Percentiles rank a stretch among this genome's conserved stretches.
These are phyloP conservation scores for Acanthisitta chloris DNA, from an alignment of 2,113 vertebrate species.

Conservation along the genomic window DNA sequence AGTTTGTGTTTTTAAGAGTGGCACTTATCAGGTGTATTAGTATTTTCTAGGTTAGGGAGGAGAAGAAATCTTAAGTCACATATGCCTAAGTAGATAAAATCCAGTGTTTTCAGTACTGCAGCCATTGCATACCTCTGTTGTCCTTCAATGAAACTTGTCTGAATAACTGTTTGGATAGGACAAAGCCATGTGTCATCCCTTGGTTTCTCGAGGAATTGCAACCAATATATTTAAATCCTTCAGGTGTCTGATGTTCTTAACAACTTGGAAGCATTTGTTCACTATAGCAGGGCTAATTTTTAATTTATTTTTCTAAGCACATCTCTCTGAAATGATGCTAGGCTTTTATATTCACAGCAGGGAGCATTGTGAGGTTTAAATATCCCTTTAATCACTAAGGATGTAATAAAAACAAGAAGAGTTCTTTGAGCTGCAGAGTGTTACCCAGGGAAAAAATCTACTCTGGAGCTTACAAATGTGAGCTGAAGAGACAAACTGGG, in stretches of 20 bases:
- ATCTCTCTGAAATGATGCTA: constrained; percentile 43
- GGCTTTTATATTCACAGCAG: constrained; percentile 69
- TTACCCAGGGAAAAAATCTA: constrained; percentile 66
- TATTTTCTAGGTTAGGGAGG: background rate
- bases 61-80: background rate
- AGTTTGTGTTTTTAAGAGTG: background rate
- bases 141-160: background rate
- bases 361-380: constrained; percentile 55
- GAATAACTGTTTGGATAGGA: background rate
- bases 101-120: background rate
- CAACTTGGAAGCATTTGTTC: constrained; percentile 46
- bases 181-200: background rate
- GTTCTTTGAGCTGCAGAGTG: constrained; percentile 68
- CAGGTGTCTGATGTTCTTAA: constrained; percentile 14
- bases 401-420: constrained; percentile 68
- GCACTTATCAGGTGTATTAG: background rate
- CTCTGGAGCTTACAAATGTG: constrained; percentile 68
- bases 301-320: constrained; percentile 63
- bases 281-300: constrained; percentile 28
- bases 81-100: background rate
- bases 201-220: constrained; percentile 7
- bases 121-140: background rate
- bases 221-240: background rate
- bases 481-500: constrained; percentile 68
- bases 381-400: constrained; percentile 71